Base-by-base conservation (phyloP, 2,888 invertebrate genomes). In the Pristionchus mayeri region DNA sequence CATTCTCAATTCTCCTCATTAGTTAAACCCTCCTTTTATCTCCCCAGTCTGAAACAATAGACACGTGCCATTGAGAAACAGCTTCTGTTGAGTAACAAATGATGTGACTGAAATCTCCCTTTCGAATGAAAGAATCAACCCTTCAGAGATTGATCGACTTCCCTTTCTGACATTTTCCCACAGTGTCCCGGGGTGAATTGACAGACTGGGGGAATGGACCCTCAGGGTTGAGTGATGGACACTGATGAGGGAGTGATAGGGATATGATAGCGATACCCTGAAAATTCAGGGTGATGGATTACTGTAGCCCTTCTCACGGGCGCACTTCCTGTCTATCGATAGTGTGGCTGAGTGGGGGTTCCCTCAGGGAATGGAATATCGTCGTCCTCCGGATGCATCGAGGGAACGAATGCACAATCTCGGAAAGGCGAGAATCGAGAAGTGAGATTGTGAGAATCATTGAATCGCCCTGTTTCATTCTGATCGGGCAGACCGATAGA, bases 141-240 rank as follows among this genome's bases (percentile, higher is more conserved):
- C 37, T n/a, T 71, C 71, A 71, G 71, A 71, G 71, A 71, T 71
- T 27, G 71, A 71, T 71, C 44, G 71, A 71, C 2, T n/a, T 71
- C n/a, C 16, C 71, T 71, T 71, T 71, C 71, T 71, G 71, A 71
- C 71, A 71, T 40, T 71, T 71, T 71, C 71, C 71, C 71, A 71
- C 44, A 71, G 40, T 71, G 40, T 71, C 71, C 71, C 40, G 71
- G 71, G 71, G 71, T 71, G 71, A 71, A 71, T 71, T 71, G 71
- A 63, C 30, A 63, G 34, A 63, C 34, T 34, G 63, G 18, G 63
- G 63, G 34, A 18, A 37, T 21, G 34, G 24, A 3, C 18, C 63
- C 63, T 63, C 34, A 63, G 63, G 63, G 63, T 30, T 34, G 63
- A 63, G 16, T 63, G 63, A 34, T 63, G 30, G 34, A 16, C 1